A percentile compares a stretch with the other conserved stretches of the same genome.
Evolutionary conservation across 1,140 invertebrate species (phyloP).

Genomic region (Platyscapa corneri): DNA sequence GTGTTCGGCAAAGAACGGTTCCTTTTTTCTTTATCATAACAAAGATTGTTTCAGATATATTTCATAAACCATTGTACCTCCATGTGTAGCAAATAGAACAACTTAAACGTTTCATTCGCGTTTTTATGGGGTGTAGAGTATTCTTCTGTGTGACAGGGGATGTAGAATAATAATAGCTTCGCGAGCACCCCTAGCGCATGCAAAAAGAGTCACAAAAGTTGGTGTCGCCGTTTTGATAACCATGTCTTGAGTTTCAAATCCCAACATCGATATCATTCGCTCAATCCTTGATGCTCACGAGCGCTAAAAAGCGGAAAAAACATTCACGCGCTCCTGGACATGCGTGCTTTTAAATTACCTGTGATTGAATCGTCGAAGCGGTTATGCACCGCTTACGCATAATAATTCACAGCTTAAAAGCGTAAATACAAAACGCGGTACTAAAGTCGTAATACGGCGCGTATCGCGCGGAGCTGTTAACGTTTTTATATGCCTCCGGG

Average conservation of each 20-base stretch:
- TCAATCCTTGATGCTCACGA: neutral
- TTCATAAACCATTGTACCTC: neutral
- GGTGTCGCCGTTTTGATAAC: neutral
- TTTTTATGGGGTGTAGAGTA: neutral
- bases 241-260: too few species aligned
- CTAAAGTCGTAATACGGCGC: neutral
- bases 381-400: neutral
- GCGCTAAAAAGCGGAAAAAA: neutral
- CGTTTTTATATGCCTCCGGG: constrained; percentile 12
- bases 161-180: constrained; percentile 2
- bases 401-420: too few species aligned
- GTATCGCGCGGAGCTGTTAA: constrained; percentile 10
- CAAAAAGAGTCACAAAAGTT: neutral
- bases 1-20: neutral
- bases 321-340: neutral
- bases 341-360: too few species aligned
- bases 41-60: neutral
- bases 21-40: neutral
- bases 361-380: neutral
- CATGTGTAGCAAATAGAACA: neutral
- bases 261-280: too few species aligned
- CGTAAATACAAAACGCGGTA: neutral
- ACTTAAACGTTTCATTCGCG: neutral
- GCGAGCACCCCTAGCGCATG: neutral
- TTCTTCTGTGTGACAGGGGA: neutral